Evolutionary conservation across 2,797 vertebrate species (phyloP).

Genomic region (Gastrophryne carolinensis): DNA sequence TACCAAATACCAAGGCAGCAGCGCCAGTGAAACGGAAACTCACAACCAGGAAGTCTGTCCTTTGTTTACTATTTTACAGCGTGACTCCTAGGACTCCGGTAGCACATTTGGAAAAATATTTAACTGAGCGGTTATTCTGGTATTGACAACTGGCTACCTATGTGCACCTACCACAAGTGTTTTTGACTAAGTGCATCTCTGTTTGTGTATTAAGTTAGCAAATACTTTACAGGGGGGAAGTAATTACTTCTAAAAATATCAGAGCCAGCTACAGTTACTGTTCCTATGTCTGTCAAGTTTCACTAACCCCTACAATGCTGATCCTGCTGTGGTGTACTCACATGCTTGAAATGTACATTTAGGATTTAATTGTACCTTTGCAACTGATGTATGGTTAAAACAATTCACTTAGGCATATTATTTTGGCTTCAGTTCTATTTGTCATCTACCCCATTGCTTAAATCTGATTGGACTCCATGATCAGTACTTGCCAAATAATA

Average conservation of each 20-base stretch:
- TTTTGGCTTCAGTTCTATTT: not conserved
- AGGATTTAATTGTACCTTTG: not conserved
- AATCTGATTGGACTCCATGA: too few relatives aligned
- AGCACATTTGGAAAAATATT: constrained; percentile 28
- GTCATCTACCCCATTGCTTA: not conserved
- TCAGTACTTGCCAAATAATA: too few relatives aligned
- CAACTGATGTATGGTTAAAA: not conserved
- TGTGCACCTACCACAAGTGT: constrained; percentile 20
- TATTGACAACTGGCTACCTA: constrained; percentile 22
- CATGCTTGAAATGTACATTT: not conserved
- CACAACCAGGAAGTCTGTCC: not conserved
- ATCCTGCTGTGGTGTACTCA: not conserved
- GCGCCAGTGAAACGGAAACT: not conserved
- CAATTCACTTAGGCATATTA: not conserved
- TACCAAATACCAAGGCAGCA: not conserved
- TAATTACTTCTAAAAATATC: constrained; percentile 62
- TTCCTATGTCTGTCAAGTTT: constrained; percentile 40
- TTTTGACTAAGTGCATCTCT: constrained; percentile 4
- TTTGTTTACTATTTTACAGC: constrained; percentile 31
- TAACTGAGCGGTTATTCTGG: constrained; percentile 9
- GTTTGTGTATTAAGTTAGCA: constrained; percentile 40
- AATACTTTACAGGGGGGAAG: constrained; percentile 62
- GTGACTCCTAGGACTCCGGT: constrained; percentile 21
- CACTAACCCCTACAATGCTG: not conserved
- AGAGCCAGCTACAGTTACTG: constrained; percentile 58